Conservation (phyloP, 2,113 vertebrate genomes). For the Emydura subglobosa region DNA sequence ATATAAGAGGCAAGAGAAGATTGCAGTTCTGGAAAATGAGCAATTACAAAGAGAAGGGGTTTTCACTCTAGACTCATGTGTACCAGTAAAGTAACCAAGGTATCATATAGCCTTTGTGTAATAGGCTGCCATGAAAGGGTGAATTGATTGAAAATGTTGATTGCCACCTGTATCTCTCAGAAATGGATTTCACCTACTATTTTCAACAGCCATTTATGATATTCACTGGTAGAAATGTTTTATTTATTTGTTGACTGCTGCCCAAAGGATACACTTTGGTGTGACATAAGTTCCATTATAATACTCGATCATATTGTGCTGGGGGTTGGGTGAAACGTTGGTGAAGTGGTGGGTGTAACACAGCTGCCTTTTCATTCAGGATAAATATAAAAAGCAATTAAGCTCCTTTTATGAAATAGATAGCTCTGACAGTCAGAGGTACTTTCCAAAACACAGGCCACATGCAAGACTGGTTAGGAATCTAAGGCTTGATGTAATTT, state of each 20-base stretch:
- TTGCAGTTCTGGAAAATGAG: background rate
- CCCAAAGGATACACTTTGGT: background rate
- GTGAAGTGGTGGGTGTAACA: background rate
- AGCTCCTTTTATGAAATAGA: background rate
- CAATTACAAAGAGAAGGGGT: background rate
- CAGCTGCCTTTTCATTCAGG: background rate
- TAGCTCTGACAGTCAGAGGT: background rate
- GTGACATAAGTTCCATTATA: background rate
- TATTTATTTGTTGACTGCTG: background rate
- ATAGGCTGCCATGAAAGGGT: background rate
- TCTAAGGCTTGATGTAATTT: background rate
- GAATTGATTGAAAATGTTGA: background rate
- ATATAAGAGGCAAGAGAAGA: background rate
- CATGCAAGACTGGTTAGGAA: background rate
- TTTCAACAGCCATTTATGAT: background rate
- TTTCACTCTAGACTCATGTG: background rate
- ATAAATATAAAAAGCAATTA: background rate
- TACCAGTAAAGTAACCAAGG: too few species aligned
- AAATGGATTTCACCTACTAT: background rate
- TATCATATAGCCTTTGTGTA: background rate
- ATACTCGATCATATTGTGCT: background rate
- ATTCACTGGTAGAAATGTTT: background rate
- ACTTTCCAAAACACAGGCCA: background rate
- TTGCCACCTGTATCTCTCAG: background rate
- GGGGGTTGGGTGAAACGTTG: background rate